A percentile compares a stretch with the other conserved stretches of the same genome.
Conservation (phyloP, 2,888 invertebrate species). For the Euplagia quadripunctaria region DNA sequence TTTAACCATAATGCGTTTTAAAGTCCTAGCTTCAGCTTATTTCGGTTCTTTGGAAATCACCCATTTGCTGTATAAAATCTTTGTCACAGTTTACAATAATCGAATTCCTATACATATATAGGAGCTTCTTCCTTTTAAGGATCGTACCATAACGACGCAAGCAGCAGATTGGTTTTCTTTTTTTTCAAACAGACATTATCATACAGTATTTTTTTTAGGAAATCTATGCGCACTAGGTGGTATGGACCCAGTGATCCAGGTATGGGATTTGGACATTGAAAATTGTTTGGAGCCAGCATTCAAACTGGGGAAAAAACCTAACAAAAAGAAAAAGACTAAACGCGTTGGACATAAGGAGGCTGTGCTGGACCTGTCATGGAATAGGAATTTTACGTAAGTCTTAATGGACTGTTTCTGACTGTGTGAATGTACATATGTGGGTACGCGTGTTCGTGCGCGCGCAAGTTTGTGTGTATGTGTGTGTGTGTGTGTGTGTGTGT, state of each 20-base stretch:
- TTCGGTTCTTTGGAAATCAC: too few relatives aligned
- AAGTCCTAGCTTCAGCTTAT: too few relatives aligned
- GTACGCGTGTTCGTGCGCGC: neutral
- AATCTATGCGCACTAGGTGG: slow-evolving; percentile 97
- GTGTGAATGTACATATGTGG: neutral
- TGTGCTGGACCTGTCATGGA: slow-evolving; percentile 97
- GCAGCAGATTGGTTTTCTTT: too few relatives aligned
- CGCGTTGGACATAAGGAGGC: slow-evolving; percentile 95
- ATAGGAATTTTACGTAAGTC: slow-evolving; percentile 90
- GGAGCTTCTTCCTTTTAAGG: too few relatives aligned
- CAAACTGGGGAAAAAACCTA: slow-evolving; percentile 91
- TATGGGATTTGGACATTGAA: slow-evolving; percentile 99
- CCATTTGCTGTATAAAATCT: too few relatives aligned
- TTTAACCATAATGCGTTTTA: too few relatives aligned
- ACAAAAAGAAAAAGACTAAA: slow-evolving; percentile 91
- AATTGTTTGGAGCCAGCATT: slow-evolving; percentile 96
- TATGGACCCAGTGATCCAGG: slow-evolving; percentile 96
- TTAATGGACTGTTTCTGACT: neutral
- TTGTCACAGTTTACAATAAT: too few relatives aligned
- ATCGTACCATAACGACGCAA: too few relatives aligned
- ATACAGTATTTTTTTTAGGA: slow-evolving; percentile 72
- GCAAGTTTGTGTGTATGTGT: too few relatives aligned
- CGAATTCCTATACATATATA: too few relatives aligned
- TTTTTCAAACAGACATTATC: too few relatives aligned
- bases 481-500: too few relatives aligned